A percentile compares a stretch with the other conserved stretches of the same genome.
phyloP scores from a whole-genome alignment of 2,113 vertebrate species.

The Equus quagga region DNA sequence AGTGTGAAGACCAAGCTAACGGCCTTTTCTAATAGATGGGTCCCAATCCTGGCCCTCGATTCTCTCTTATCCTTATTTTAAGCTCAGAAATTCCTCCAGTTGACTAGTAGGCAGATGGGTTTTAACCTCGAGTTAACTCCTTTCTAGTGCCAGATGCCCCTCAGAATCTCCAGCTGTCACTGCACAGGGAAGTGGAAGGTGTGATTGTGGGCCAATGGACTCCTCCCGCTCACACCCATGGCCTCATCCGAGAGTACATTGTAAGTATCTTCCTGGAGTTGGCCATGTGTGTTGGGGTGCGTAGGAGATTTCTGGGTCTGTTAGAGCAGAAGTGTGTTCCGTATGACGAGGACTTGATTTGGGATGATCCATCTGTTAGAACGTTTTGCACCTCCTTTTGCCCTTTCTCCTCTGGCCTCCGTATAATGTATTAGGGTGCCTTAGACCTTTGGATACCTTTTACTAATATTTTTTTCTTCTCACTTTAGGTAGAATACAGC shows the following conservation, averaged over 20 bases:
- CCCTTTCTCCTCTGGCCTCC: background rate
- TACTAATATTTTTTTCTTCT: background rate
- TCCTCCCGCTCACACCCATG: slow-evolving; percentile 90
- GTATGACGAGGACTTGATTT: background rate
- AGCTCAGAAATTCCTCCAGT: background rate
- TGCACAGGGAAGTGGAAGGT: slow-evolving; percentile 90
- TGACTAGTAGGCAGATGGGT: background rate
- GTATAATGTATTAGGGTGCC: background rate
- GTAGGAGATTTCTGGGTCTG: background rate
- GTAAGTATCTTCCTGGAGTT: slow-evolving; percentile 86
- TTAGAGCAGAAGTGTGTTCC: background rate
- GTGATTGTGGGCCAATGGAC: slow-evolving; percentile 91
- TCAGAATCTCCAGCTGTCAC: slow-evolving; percentile 92
- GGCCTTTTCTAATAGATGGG: background rate
- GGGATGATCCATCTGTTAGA: fast-evolving
- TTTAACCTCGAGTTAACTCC: slow-evolving; percentile 37
- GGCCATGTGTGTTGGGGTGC: fast-evolving
- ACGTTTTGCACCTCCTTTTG: fast-evolving
- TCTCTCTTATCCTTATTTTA: background rate
- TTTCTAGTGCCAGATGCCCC: slow-evolving; percentile 95
- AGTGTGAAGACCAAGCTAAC: fast-evolving
- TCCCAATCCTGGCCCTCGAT: background rate
- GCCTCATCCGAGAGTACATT: slow-evolving; percentile 96
- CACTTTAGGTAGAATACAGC: slow-evolving; percentile 93
- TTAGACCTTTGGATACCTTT: background rate